Base-by-base conservation (phyloP, 1,140 invertebrate species). In the Caligus rogercresseyi region DNA sequence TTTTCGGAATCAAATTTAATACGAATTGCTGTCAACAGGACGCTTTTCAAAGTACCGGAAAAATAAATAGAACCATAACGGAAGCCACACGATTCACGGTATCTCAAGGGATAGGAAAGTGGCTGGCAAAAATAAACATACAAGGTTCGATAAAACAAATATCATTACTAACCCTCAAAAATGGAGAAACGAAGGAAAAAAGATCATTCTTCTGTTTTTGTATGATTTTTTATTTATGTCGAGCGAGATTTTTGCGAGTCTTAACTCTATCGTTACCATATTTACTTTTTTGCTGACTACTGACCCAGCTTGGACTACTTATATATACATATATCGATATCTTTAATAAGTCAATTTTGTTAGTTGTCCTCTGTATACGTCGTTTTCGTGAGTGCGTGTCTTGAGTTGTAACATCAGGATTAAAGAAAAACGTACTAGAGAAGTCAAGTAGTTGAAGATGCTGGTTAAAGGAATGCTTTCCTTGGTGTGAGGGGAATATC, bases 51-150 rank as follows among this genome's bases (percentile, higher is more conserved):
- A 74, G 85, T 95, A 71, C 91, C 97, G 74, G 84, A 87, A 73
- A 92, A 75, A 86, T 82, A 70, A 93, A 98, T 78, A 80, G 81
- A 64, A 89, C 88, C 70, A 90, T 96, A 78, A 93, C 98, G 89
- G 92, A 89, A 76, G 83, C 89, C 51, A 90, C 98, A 65, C 97
- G 98, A 80, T 90, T 97, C 77, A 90, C 87, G 69, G 94, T 99
- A 69, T 81, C 98, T 74, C 96, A 98, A 77, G 96, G 96, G 70
- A 98, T 93, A 60, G 96, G 93, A 73, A 99, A 99, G 80, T 99
- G 96, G 96, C 98, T 93, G 71, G 94, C 94, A 69, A 99, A 99
- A 83, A 97, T 99, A 77, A 92, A 91, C 71, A 92, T 96, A 74
- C 95, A 90, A 89, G 89, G 91, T 94, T 89, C 85, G 87, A 83